Base-by-base conservation (phyloP, 2,888 invertebrate species). In the Coelinius sp. region DNA sequence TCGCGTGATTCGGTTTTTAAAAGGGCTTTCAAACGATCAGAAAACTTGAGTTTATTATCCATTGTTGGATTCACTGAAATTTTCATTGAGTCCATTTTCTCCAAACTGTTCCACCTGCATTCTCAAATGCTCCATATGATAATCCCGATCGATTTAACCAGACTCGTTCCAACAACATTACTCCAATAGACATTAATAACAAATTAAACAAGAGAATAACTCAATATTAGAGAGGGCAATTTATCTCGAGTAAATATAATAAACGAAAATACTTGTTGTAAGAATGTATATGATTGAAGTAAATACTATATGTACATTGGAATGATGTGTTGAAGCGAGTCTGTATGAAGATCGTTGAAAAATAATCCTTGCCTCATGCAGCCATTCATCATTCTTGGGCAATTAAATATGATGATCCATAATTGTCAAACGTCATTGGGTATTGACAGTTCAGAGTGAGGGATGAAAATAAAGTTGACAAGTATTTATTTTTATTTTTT, bases 31-130 rank as follows among this genome's bases (percentile, higher is more conserved):
- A 88, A 81, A 72, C 88, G 86, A 78, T 89, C 89, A 44, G 88
- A 84, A 81, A 89, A 89, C 76, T 88, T 88, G 73, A 89, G 81
- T 81, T 88, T 89, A 85, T 82, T 87, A 86, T 88, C 87, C 79
- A 82, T 84, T 79, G 80, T 82, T 75, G 78, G 76, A 76, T 82
- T 81, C 77, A 80, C 80, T 70, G 82, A 83, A 82, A 85, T 81
- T 86, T 84, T 86, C 85, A 84, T 84, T 79, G 83, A 81, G 79
- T 79, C 31, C 46, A 49, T 62, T 38, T 67, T 70, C 75, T 75
- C 68, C 75, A 71, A 62, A 73, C 70, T 76, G 76, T 79, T 84
- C 80, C 80, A 85, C 80, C 84, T 82, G 82, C 80, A 84, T 85
- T 80, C 82, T 85, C 82, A 84, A 83, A 83, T 72, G 71, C 75